Conservation (phyloP, 2,888 invertebrate species). For the Thymelicus lineola region DNA sequence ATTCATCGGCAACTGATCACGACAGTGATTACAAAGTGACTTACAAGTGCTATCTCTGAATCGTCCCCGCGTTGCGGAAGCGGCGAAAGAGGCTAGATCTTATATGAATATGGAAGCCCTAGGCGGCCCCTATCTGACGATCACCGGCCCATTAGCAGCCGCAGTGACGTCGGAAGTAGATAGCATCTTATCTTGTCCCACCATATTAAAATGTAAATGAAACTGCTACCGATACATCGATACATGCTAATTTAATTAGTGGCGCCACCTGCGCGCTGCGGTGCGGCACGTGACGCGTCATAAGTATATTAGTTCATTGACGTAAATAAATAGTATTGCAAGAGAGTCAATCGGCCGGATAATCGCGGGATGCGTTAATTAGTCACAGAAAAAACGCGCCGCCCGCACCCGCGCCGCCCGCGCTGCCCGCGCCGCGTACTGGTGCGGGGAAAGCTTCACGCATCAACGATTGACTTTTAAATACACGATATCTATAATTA, state of each 20-base stretch:
- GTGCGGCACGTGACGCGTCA: conserved; percentile 18
- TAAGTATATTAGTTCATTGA: too few species aligned
- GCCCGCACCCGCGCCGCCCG: not conserved
- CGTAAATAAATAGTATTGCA: conserved; percentile 17
- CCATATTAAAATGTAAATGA: conserved; percentile 51
- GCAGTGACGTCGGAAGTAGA: conserved; percentile 45
- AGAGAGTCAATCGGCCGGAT: conserved; percentile 27
- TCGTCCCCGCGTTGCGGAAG: not conserved
- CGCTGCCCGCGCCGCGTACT: conserved; percentile 12
- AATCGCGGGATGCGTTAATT: conserved; percentile 35
- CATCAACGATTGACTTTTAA: not conserved
- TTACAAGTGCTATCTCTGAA: not conserved
- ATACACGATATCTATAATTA: not conserved
- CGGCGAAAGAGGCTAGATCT: conserved; percentile 4
- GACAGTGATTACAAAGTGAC: not conserved
- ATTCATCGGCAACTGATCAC: not conserved
- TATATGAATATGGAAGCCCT: conserved; percentile 21
- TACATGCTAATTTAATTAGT: conserved; percentile 32
- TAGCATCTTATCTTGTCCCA: conserved; percentile 46
- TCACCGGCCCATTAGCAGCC: conserved; percentile 44
- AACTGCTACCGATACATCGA: conserved; percentile 33
- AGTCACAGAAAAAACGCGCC: conserved; percentile 28
- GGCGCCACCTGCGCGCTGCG: conserved; percentile 31
- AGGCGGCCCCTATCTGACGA: conserved; percentile 28
- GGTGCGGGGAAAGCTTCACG: conserved; percentile 21